Conservation (phyloP, 2,888 invertebrate genomes). For the Hirtodrosophila cameraria region DNA sequence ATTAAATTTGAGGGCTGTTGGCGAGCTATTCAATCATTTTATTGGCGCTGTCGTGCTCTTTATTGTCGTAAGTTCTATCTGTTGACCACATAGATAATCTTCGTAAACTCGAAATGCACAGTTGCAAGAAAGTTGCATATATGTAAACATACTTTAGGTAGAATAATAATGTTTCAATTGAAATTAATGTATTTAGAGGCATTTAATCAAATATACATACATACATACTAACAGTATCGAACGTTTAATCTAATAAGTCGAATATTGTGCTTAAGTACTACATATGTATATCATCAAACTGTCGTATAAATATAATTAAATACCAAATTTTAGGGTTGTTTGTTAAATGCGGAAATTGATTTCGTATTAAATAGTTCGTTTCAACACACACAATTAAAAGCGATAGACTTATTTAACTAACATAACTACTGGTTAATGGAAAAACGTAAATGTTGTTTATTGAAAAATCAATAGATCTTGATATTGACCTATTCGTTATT, state of each 20-base stretch:
- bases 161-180: constrained; percentile 38
- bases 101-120: constrained; percentile 49
- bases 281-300: no score
- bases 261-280: constrained; percentile 38
- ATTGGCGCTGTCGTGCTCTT: constrained; percentile 84
- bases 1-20: constrained; percentile 83
- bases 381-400: not conserved
- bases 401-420: constrained; percentile 17
- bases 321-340: constrained; percentile 29
- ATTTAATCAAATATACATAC: constrained; percentile 28
- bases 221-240: constrained; percentile 17
- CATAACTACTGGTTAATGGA: constrained; percentile 8
- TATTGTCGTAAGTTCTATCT: constrained; percentile 83
- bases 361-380: constrained; percentile 27
- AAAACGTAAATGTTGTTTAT: constrained; percentile 16
- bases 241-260: constrained; percentile 39
- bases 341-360: constrained; percentile 32
- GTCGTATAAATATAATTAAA: constrained; percentile 26
- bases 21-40: constrained; percentile 83
- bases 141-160: constrained; percentile 54
- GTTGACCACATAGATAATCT: constrained; percentile 53
- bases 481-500: not conserved
- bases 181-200: constrained; percentile 46
- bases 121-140: constrained; percentile 36
- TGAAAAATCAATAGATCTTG: constrained; percentile 8